These are phyloP conservation scores for Axinella damicornis DNA, from an alignment of 37 sponge, comb jelly and placozoan genomes.

Conservation along the genomic window DNA sequence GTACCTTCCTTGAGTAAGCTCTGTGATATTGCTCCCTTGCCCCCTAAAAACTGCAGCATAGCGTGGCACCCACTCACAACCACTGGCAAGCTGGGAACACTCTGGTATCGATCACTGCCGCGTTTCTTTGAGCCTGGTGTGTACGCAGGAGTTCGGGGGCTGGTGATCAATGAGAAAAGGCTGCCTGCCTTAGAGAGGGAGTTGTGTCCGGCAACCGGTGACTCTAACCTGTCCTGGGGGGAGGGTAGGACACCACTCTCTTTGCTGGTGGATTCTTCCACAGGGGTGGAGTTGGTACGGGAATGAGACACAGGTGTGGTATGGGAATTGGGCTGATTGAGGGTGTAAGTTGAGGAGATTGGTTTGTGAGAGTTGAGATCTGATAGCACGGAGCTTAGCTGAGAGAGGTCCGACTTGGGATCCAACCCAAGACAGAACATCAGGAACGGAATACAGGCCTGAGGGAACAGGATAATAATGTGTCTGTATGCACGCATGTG, in stretches of 20 bases:
- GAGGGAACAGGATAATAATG: not conserved
- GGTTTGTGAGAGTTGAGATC: not conserved
- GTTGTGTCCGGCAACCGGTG: too few relatives aligned
- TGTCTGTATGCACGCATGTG: too few relatives aligned
- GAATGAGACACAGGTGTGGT: too few relatives aligned
- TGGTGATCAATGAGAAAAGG: too few relatives aligned
- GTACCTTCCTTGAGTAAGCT: conserved; percentile 30
- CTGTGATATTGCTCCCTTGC: not conserved
- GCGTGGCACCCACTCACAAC: conserved; percentile 42
- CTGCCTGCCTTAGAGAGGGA: too few relatives aligned
- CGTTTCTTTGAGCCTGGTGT: too few relatives aligned
- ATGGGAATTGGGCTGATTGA: too few relatives aligned
- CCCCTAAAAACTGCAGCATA: conserved; percentile 24
- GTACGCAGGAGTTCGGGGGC: too few relatives aligned
- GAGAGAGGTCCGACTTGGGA: conserved; percentile 34
- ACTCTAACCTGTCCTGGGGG: too few relatives aligned
- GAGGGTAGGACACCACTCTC: not conserved
- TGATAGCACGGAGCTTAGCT: not conserved
- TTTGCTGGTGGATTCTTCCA: not conserved
- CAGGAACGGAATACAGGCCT: conserved; percentile 61
- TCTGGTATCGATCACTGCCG: not conserved
- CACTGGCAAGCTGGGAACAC: conserved; percentile 19
- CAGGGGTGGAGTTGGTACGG: too few relatives aligned
- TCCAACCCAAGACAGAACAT: conserved; percentile 54
- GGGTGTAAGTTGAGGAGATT: not conserved